A percentile compares a stretch with the other conserved stretches of the same genome.
phyloP scores from a whole-genome alignment of 2,888 invertebrate species.

The Ceratothoa steindachneri region DNA sequence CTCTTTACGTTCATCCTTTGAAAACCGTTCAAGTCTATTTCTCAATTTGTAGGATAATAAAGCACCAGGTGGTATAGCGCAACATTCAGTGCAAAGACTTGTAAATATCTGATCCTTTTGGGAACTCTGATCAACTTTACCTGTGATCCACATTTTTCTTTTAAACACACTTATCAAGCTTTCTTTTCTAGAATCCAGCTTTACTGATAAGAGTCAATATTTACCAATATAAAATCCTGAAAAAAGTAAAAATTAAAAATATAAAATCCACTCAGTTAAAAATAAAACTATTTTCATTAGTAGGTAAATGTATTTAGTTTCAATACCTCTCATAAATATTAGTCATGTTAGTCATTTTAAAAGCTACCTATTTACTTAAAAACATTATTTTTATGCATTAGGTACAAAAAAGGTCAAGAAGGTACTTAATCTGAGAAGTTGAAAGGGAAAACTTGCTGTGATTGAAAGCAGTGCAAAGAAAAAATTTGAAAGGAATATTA shows the following conservation, averaged over 20 bases:
- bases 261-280: not conserved
- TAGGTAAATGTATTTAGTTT: too few species aligned
- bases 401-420: too few species aligned
- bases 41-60: slow-evolving; percentile 31
- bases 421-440: too few species aligned
- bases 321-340: too few species aligned
- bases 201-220: not conserved
- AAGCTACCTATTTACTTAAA: too few species aligned
- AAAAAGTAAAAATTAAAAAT: not conserved
- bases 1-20: slow-evolving; percentile 62
- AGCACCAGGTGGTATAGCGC: slow-evolving; percentile 33
- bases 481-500: too few species aligned
- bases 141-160: slow-evolving; percentile 39
- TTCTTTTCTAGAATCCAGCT: slow-evolving; percentile 39
- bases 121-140: slow-evolving; percentile 31
- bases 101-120: slow-evolving; percentile 37
- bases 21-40: slow-evolving; percentile 52
- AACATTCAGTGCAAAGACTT: slow-evolving; percentile 36
- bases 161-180: slow-evolving; percentile 35
- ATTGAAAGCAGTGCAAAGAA: too few species aligned
- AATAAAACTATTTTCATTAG: too few species aligned
- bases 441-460: too few species aligned
- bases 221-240: not conserved
- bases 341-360: too few species aligned
- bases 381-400: too few species aligned